Evolutionary conservation across 2,888 invertebrate genomes (phyloP).

Genomic region (Cryptus viduatorius): DNA sequence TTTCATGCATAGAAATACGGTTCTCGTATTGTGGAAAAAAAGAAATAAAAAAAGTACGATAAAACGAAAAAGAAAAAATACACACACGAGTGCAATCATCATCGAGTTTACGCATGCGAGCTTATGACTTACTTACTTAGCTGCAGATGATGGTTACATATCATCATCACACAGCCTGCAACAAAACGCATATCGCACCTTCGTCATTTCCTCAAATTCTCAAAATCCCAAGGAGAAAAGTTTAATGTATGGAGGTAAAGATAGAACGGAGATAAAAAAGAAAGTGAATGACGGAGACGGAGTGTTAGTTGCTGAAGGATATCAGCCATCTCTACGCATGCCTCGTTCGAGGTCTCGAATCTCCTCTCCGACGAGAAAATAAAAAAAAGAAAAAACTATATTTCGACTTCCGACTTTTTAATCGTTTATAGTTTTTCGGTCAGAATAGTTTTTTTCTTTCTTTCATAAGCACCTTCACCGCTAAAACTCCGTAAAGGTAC

Average conservation of each 20-base stretch:
- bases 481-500: neutral
- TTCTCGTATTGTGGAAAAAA: conserved; percentile 15
- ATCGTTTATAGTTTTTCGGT: neutral
- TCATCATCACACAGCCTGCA: conserved; percentile 85
- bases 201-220: conserved; percentile 68
- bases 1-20: conserved; percentile 9
- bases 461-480: neutral
- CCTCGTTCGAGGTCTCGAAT: conserved; percentile 57
- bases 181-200: conserved; percentile 78
- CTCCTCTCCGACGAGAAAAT: neutral
- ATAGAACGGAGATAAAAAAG: conserved; percentile 16
- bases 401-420: neutral
- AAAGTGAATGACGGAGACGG: conserved; percentile 32
- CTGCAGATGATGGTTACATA: conserved; percentile 84
- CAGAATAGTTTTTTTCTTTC: neutral
- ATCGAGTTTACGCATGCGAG: conserved; percentile 73
- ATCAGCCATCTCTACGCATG: conserved; percentile 64
- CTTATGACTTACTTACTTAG: conserved; percentile 82
- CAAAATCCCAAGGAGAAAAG: conserved; percentile 63
- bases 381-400: neutral
- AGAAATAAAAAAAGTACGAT: conserved; percentile 7
- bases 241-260: conserved; percentile 36
- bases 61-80: conserved; percentile 35
- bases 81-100: conserved; percentile 55
- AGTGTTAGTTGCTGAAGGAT: conserved; percentile 62